These are phyloP conservation scores for Drosophila repletoides DNA, from an alignment of 1,140 invertebrate genomes.

Conservation along the genomic window DNA sequence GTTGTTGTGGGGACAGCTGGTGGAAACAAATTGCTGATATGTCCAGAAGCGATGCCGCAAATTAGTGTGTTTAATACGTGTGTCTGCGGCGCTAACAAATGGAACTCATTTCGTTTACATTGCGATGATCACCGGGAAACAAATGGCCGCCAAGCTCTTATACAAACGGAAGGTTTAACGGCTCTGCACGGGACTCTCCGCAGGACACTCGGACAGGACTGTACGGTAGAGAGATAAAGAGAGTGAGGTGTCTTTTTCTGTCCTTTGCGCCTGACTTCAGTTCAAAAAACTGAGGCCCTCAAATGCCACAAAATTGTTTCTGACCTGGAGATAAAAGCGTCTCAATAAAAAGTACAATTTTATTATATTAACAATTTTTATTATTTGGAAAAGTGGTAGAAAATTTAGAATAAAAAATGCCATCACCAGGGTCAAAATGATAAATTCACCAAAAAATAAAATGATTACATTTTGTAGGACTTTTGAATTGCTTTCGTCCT, in stretches of 20 bases:
- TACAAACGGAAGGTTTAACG: constrained; percentile 14
- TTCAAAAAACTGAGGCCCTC: no score
- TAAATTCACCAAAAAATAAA: no score
- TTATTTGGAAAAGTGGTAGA: no score
- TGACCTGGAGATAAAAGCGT: no score
- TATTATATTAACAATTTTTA: no score
- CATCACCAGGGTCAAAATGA: no score
- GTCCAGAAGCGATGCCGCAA: constrained; percentile 80
- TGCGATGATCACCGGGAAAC: constrained; percentile 72
- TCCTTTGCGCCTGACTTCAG: constrained; percentile 2
- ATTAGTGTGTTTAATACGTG: constrained; percentile 79
- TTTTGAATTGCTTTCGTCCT: no score
- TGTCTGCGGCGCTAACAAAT: constrained; percentile 67
- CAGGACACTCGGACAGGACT: constrained; percentile 11
- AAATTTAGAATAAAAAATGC: no score
- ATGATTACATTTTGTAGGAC: no score
- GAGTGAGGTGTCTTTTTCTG: constrained; percentile 4
- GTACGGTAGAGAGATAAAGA: not conserved
- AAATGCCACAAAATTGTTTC: no score
- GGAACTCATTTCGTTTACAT: constrained; percentile 76
- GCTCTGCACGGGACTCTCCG: not conserved
- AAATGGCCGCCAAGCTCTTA: constrained; percentile 52
- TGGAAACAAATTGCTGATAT: constrained; percentile 75
- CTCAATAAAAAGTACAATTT: no score
- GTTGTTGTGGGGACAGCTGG: constrained; percentile 62